Conservation (phyloP, 2,797 vertebrate species). For the Onychomys torridus region DNA sequence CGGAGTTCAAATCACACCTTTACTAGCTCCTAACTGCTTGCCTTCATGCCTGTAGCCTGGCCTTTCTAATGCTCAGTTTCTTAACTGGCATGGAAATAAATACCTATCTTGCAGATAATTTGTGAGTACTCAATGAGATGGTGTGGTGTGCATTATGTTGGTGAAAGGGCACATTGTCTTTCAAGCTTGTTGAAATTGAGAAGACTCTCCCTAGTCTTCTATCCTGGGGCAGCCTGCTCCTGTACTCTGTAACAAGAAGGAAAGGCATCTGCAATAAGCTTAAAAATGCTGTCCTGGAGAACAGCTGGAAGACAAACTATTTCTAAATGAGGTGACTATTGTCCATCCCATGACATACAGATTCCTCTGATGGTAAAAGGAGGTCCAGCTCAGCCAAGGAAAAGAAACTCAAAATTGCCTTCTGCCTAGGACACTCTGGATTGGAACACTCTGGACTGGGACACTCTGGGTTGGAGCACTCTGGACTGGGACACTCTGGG, state of each 20-base stretch:
- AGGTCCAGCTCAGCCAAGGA: background rate
- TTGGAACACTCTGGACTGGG: background rate
- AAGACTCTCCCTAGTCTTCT: background rate
- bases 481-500: background rate
- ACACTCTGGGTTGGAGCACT: background rate
- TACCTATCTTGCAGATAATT: background rate
- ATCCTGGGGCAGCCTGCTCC: too few species aligned
- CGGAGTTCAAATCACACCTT: constrained; percentile 52
- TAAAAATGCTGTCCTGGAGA: background rate
- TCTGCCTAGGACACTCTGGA: too few species aligned
- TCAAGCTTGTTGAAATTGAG: background rate
- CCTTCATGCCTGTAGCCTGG: background rate
- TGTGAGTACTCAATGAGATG: background rate
- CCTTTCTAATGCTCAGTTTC: background rate
- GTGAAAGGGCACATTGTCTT: background rate
- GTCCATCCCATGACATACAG: background rate
- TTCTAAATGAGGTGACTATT: background rate
- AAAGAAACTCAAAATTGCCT: background rate
- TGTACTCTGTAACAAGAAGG: background rate
- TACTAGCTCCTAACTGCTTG: background rate
- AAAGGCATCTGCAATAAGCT: background rate
- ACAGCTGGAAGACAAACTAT: background rate
- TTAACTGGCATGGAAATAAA: background rate
- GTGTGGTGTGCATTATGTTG: background rate
- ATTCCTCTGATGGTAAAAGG: background rate